A percentile compares a stretch with the other conserved stretches of the same genome.
phyloP scores from a whole-genome alignment of 2,113 vertebrate species.

The Toxotes jaculatrix region DNA sequence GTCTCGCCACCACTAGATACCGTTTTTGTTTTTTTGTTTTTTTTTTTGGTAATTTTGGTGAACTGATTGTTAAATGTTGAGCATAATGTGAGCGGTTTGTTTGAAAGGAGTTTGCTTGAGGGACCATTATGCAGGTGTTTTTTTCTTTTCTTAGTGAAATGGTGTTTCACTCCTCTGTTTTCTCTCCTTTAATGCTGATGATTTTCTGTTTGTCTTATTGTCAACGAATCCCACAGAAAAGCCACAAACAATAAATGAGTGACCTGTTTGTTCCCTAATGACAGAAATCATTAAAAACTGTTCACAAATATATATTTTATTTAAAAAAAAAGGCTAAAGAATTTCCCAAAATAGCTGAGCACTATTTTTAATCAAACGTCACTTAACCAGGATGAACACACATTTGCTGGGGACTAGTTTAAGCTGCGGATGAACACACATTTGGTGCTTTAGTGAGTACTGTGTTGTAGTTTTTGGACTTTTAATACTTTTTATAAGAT shows the following conservation, averaged over 20 bases:
- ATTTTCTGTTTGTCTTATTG: neutral
- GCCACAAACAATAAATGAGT: neutral
- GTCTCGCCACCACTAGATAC: too few species aligned
- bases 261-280: neutral
- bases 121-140: conserved; percentile 3
- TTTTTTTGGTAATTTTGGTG: neutral
- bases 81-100: conserved; percentile 73
- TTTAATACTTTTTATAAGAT: too few species aligned
- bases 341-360: too few species aligned
- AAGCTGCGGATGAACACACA: too few species aligned
- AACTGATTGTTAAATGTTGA: conserved; percentile 25
- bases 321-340: too few species aligned
- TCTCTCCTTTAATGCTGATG: neutral
- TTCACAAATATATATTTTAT: neutral
- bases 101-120: conserved; percentile 15
- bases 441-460: too few species aligned
- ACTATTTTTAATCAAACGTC: too few species aligned
- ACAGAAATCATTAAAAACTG: neutral
- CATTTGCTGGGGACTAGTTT: too few species aligned
- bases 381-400: too few species aligned
- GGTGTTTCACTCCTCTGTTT: neutral
- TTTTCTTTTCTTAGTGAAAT: neutral
- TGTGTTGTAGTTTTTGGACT: too few species aligned
- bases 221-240: neutral
- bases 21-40: too few species aligned